Percentiles rank a stretch among this genome's conserved stretches.
These are phyloP conservation scores for Cynaeus angustus DNA, from an alignment of 2,888 invertebrate species.

Conservation along the genomic window DNA sequence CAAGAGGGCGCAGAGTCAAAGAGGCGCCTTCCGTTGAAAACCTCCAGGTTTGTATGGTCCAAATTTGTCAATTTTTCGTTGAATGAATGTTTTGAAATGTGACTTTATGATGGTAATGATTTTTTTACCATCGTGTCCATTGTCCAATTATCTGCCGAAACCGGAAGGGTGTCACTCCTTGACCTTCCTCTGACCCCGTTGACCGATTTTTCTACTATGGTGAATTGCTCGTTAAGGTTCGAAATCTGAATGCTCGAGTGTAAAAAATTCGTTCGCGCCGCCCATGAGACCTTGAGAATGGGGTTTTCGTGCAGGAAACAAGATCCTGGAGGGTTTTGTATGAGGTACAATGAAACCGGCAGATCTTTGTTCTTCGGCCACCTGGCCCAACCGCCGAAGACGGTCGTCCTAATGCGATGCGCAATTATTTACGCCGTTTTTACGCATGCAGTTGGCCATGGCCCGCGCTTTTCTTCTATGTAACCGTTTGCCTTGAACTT, in stretches of 20 bases:
- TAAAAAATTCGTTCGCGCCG: conserved; percentile 41
- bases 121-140: conserved; percentile 4
- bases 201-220: conserved; percentile 25
- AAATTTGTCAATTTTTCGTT: not conserved
- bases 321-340: conserved; percentile 48
- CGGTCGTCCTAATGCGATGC: conserved; percentile 55
- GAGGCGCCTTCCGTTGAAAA: too few species aligned
- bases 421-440: conserved; percentile 63
- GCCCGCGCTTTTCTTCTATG: conserved; percentile 46
- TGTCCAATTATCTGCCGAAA: not conserved
- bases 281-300: conserved; percentile 47
- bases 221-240: conserved; percentile 37
- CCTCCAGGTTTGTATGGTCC: too few species aligned
- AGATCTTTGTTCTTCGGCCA: conserved; percentile 63
- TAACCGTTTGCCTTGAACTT: conserved; percentile 51
- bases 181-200: conserved; percentile 30
- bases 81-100: not conserved
- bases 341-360: conserved; percentile 61
- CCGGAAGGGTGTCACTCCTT: conserved; percentile 24
- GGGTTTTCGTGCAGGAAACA: conserved; percentile 50
- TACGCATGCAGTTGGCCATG: conserved; percentile 55
- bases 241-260: conserved; percentile 14
- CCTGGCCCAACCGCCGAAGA: conserved; percentile 57
- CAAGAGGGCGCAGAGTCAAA: too few species aligned
- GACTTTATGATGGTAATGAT: not conserved